phyloP scores from a whole-genome alignment of 2,113 vertebrate genomes.

The Phylloscopus trochilus region DNA sequence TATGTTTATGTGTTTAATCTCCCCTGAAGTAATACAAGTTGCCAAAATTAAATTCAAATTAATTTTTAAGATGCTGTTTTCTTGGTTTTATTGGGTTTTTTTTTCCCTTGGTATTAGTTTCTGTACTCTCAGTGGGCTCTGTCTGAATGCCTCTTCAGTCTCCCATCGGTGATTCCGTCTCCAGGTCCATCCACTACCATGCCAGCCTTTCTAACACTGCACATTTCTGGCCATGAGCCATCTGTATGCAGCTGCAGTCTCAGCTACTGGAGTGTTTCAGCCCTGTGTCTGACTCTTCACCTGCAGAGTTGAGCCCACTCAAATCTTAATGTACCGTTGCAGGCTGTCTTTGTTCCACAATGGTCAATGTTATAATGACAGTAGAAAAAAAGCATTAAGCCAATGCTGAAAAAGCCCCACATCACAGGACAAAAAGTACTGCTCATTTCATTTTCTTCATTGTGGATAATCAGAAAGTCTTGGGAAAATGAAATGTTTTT shows the following conservation, averaged over 20 bases:
- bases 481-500: neutral
- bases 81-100: neutral
- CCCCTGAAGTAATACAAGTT: neutral
- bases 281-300: neutral
- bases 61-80: neutral
- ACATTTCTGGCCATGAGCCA: neutral
- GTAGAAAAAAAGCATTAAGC: neutral
- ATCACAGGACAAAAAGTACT: neutral
- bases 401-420: neutral
- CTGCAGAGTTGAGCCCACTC: neutral
- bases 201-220: neutral
- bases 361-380: neutral
- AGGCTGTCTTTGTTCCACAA: neutral
- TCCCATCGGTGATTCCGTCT: neutral
- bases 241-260: neutral
- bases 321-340: neutral
- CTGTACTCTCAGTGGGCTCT: neutral
- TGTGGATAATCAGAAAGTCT: neutral
- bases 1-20: neutral
- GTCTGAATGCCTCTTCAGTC: neutral
- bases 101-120: neutral
- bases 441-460: neutral
- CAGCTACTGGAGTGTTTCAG: neutral
- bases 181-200: neutral
- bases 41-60: neutral